These are phyloP conservation scores for Melinaea menophilus DNA, from an alignment of 2,888 invertebrate genomes.

Conservation along the genomic window DNA sequence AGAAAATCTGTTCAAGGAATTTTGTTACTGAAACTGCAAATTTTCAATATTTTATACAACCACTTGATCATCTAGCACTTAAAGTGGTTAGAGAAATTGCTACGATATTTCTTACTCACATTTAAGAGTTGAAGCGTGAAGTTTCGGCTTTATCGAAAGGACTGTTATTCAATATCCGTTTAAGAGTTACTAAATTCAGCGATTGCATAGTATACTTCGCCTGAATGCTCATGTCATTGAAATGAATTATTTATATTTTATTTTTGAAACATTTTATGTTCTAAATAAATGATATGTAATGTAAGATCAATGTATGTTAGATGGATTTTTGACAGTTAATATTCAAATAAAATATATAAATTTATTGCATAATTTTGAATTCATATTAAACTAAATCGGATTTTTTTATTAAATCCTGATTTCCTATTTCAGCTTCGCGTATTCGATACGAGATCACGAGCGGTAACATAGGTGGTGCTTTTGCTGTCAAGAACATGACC, in stretches of 20 bases:
- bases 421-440: constrained; percentile 89
- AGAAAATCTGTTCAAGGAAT: constrained; percentile 30
- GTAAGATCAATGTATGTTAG: no score
- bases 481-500: constrained; percentile 98
- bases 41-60: constrained; percentile 29
- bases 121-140: constrained; percentile 48
- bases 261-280: no score
- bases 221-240: no score
- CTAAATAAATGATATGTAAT: no score
- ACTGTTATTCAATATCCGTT: constrained; percentile 34
- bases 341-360: no score
- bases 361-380: no score
- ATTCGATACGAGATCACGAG: constrained; percentile 99
- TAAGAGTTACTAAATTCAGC: constrained; percentile 16
- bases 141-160: constrained; percentile 56
- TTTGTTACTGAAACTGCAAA: constrained; percentile 5
- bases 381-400: no score
- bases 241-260: no score
- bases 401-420: constrained; percentile 35
- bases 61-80: constrained; percentile 28
- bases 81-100: constrained; percentile 48
- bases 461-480: constrained; percentile 98
- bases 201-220: no score
- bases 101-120: constrained; percentile 56
- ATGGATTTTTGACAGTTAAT: no score